Evolutionary conservation across 1,140 invertebrate genomes (phyloP).

Genomic region (Macrobrachium nipponense): DNA sequence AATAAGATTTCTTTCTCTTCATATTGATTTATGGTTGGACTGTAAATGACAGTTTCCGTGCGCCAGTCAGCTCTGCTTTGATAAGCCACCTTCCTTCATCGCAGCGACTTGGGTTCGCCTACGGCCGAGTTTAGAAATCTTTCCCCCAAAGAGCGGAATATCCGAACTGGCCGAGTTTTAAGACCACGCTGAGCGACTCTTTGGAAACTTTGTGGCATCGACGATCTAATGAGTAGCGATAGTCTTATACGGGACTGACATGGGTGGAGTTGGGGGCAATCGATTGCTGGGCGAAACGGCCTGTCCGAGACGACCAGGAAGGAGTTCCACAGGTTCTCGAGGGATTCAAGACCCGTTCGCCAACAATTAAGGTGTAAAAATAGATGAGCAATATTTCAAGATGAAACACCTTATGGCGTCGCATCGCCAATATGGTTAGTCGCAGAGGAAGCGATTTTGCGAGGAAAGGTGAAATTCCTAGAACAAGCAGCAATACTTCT

Average conservation of each 20-base stretch:
- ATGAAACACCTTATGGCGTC: too few relatives aligned
- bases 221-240: slow-evolving; percentile 56
- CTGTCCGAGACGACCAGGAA: neutral
- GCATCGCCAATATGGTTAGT: too few relatives aligned
- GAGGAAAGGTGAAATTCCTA: too few relatives aligned
- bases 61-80: too few relatives aligned
- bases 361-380: too few relatives aligned
- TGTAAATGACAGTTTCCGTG: too few relatives aligned
- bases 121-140: neutral
- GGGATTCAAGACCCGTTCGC: neutral
- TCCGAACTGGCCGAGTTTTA: neutral
- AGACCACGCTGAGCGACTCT: slow-evolving; percentile 7
- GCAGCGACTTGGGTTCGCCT: neutral
- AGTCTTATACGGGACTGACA: slow-evolving; percentile 40
- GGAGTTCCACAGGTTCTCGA: slow-evolving; percentile 14
- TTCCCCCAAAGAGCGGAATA: neutral
- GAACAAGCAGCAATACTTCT: too few relatives aligned
- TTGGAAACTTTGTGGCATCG: slow-evolving; percentile 37
- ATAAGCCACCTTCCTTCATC: too few relatives aligned
- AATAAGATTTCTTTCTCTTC: too few relatives aligned
- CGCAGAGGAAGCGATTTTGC: too few relatives aligned
- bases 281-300: neutral
- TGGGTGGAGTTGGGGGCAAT: slow-evolving; percentile 29
- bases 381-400: too few relatives aligned
- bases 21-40: too few relatives aligned